A percentile compares a stretch with the other conserved stretches of the same genome.
phyloP scores from a whole-genome alignment of 2,888 invertebrate genomes.

The Acanthopleura granulata region DNA sequence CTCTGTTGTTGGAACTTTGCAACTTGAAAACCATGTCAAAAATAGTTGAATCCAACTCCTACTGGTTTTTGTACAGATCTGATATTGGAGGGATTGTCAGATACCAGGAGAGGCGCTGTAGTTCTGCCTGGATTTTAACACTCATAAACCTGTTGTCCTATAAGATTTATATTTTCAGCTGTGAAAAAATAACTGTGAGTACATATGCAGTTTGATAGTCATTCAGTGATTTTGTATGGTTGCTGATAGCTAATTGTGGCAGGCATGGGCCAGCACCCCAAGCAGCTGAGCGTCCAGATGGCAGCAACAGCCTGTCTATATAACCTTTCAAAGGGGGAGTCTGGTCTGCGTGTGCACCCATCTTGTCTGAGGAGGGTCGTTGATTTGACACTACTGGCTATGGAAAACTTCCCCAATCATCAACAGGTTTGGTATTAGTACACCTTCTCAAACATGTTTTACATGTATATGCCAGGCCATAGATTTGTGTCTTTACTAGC shows the following conservation, averaged over 20 bases:
- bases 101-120: no score
- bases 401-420: conserved; percentile 78
- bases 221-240: no score
- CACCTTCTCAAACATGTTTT: neutral
- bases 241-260: conserved; percentile 64
- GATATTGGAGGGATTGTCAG: no score
- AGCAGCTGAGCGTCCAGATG: conserved; percentile 78
- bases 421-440: conserved; percentile 70
- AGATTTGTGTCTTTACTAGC: neutral
- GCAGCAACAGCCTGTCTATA: conserved; percentile 83
- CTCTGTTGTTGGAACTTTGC: no score
- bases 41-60: no score
- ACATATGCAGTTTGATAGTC: no score
- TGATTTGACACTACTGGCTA: conserved; percentile 77
- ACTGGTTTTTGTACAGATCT: no score
- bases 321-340: conserved; percentile 78
- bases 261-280: conserved; percentile 67
- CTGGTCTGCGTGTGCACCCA: conserved; percentile 78
- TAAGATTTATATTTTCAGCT: no score
- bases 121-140: no score
- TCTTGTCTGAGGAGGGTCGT: conserved; percentile 76
- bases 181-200: no score
- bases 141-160: no score
- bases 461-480: neutral
- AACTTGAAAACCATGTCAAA: no score